phyloP scores from a whole-genome alignment of 2,113 vertebrate species.

The Apistogramma diplotaenia region DNA sequence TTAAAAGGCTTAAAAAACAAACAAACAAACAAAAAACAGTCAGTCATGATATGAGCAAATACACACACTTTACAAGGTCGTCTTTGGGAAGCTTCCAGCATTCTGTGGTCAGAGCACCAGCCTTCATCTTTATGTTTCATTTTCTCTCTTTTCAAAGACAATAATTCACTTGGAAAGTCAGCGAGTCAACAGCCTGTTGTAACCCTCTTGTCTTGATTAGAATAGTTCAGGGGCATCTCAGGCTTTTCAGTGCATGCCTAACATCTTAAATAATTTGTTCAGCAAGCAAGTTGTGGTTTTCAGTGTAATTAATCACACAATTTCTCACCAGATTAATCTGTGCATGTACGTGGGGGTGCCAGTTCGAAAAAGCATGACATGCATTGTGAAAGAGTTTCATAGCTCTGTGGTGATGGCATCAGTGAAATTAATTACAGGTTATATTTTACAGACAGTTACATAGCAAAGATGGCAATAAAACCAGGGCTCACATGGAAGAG shows the following conservation, averaged over 20 bases:
- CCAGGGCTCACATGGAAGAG: neutral
- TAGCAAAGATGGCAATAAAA: slow-evolving; percentile 24
- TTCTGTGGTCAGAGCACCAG: neutral
- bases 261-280: neutral
- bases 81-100: neutral
- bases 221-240: neutral
- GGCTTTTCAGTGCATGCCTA: neutral
- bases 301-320: neutral
- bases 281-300: neutral
- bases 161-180: neutral
- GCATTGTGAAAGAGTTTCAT: slow-evolving; percentile 6
- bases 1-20: neutral
- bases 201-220: neutral
- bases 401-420: slow-evolving; percentile 17
- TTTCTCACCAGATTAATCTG: neutral
- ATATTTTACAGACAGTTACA: slow-evolving; percentile 16
- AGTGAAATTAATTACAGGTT: slow-evolving; percentile 37
- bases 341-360: slow-evolving; percentile 1
- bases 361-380: neutral
- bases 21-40: neutral
- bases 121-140: neutral
- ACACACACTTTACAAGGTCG: neutral
- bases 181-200: neutral
- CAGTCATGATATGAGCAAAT: neutral
- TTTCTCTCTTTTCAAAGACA: neutral